These are phyloP conservation scores for Gastrophysa polygoni DNA, from an alignment of 2,888 invertebrate species.

Conservation along the genomic window DNA sequence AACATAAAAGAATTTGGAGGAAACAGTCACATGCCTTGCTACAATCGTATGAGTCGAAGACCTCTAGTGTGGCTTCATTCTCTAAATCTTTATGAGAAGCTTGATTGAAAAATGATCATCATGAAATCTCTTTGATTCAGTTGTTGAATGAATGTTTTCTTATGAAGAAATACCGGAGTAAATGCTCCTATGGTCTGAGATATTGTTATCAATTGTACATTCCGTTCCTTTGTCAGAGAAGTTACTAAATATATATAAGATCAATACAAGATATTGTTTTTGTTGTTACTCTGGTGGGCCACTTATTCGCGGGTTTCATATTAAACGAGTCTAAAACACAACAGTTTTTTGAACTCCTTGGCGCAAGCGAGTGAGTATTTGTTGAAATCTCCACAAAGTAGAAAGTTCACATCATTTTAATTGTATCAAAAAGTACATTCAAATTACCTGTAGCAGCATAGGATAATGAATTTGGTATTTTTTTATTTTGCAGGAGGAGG, in stretches of 20 bases:
- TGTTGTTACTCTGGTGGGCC: background rate
- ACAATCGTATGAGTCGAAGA: background rate
- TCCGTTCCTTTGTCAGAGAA: background rate
- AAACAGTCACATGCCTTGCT: background rate
- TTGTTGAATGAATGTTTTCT: background rate
- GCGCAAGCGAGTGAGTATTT: background rate
- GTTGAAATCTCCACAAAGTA: background rate
- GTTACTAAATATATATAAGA: background rate
- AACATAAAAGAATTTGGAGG: background rate
- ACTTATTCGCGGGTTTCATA: background rate
- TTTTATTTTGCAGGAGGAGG: background rate
- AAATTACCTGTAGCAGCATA: background rate
- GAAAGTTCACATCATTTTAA: no score
- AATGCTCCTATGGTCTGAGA: background rate
- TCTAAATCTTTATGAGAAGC: background rate
- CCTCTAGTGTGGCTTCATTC: background rate
- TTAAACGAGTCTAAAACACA: background rate
- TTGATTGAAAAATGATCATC: background rate
- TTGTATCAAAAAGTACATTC: no score
- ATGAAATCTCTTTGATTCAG: background rate
- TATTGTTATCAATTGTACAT: background rate
- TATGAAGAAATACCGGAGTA: background rate
- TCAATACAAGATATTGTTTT: background rate
- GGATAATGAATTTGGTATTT: background rate
- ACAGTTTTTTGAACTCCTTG: background rate